Conservation (phyloP, 2,888 invertebrate genomes). For the Pogonocherus hispidulus region DNA sequence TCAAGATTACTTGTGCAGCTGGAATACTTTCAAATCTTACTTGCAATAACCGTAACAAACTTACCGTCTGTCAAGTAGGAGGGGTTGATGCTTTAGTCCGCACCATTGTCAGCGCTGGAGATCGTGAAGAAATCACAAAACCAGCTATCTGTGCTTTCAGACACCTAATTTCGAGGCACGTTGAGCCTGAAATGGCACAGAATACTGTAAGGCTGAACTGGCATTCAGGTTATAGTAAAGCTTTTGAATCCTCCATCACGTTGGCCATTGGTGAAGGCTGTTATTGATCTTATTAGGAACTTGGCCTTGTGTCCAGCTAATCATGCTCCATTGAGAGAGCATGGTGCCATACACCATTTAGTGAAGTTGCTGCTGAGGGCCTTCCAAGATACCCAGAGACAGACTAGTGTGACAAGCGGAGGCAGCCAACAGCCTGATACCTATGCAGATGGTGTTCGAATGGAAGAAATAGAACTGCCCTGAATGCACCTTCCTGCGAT, state of each 20-base stretch:
- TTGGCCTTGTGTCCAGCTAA: constrained; percentile 96
- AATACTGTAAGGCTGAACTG: constrained; percentile 94
- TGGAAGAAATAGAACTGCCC: constrained; percentile 99
- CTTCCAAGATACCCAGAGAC: constrained; percentile 93
- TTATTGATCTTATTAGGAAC: constrained; percentile 97
- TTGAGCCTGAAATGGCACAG: constrained; percentile 97
- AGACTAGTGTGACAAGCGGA: constrained; percentile 76
- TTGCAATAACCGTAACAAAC: constrained; percentile 99
- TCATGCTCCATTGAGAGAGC: constrained; percentile 93
- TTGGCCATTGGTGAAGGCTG: constrained; percentile 98
- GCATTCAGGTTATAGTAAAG: constrained; percentile 92
- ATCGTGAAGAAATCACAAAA: constrained; percentile 98
- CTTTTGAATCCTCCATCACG: constrained; percentile 96
- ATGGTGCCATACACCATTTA: constrained; percentile 94
- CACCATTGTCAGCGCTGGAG: constrained; percentile 94
- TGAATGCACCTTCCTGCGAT: no score
- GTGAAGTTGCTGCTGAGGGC: constrained; percentile 94
- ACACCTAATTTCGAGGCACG: constrained; percentile 96
- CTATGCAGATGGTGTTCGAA: constrained; percentile 96
- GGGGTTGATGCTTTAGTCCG: constrained; percentile 97
- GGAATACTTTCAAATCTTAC: constrained; percentile 99
- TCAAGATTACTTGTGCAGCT: constrained; percentile 98
- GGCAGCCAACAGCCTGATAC: constrained; percentile 81
- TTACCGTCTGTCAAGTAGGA: constrained; percentile 92
- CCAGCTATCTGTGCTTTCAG: constrained; percentile 99